Percentiles rank a stretch among this genome's conserved stretches.
Conservation (phyloP, 2,888 invertebrate species). For the Orthonevra nobilis region DNA sequence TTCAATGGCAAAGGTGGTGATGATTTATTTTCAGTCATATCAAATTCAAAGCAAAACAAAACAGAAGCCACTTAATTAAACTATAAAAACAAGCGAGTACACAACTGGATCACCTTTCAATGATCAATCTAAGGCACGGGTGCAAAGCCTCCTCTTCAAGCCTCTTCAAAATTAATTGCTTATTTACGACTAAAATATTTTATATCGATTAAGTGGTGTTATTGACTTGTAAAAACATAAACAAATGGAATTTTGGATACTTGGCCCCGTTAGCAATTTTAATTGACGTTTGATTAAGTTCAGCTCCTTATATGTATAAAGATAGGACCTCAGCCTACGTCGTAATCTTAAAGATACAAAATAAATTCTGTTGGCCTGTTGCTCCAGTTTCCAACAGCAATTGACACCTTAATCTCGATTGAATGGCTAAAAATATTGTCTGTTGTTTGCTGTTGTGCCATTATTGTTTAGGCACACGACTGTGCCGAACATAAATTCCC, state of each 20-base stretch:
- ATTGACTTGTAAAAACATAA: not conserved
- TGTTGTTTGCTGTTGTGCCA: not conserved
- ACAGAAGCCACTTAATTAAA: constrained; percentile 6
- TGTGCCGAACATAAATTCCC: constrained; percentile 23
- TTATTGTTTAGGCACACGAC: not conserved
- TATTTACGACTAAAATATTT: constrained; percentile 19
- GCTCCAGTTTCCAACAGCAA: constrained; percentile 37
- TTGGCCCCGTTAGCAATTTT: constrained; percentile 1
- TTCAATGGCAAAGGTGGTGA: too few species aligned
- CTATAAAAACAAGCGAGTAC: constrained; percentile 1
- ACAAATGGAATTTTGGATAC: not conserved
- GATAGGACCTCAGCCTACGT: not conserved
- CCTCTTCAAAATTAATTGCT: constrained; percentile 11
- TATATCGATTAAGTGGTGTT: constrained; percentile 1
- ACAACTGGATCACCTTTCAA: constrained; percentile 11
- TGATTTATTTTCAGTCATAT: too few species aligned
- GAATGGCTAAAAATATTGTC: constrained; percentile 15
- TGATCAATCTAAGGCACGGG: not conserved
- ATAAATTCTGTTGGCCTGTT: not conserved
- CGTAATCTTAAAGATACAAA: not conserved
- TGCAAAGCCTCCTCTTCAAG: not conserved
- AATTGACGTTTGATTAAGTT: not conserved
- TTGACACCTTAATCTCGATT: constrained; percentile 36
- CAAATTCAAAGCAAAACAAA: not conserved
- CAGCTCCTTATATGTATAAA: not conserved